A percentile compares a stretch with the other conserved stretches of the same genome.
These are phyloP conservation scores for Podilymbus podiceps DNA, from an alignment of 2,113 vertebrate species.

Conservation along the genomic window DNA sequence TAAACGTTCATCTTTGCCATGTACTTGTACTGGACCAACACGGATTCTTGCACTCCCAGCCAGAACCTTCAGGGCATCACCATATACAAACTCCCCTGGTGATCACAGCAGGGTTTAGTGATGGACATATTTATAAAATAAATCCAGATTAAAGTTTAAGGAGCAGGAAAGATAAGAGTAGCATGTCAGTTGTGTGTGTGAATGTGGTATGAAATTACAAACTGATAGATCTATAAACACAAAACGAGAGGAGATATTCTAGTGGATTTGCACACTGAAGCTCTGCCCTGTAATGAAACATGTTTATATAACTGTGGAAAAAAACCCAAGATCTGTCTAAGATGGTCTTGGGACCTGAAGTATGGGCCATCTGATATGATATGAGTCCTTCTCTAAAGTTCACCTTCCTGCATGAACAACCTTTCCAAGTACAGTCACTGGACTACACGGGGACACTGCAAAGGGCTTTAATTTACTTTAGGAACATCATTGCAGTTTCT, in stretches of 20 bases:
- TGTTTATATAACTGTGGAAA: neutral
- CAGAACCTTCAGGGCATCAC: neutral
- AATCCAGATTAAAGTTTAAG: neutral
- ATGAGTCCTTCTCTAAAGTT: neutral
- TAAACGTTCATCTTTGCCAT: neutral
- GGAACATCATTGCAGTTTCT: neutral
- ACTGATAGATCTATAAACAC: neutral
- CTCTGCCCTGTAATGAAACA: accelerated
- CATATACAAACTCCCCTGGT: neutral
- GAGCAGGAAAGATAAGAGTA: accelerated
- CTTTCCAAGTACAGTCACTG: neutral
- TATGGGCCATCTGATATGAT: too few species aligned
- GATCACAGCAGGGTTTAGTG: neutral
- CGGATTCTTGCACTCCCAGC: neutral
- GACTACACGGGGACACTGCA: neutral
- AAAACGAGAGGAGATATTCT: neutral
- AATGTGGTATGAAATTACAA: neutral
- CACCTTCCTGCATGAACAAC: neutral
- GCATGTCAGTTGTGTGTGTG: neutral
- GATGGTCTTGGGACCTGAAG: accelerated
- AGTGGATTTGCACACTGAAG: neutral
- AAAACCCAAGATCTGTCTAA: neutral
- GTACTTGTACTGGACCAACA: accelerated
- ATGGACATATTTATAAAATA: neutral
- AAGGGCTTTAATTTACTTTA: neutral